These are phyloP conservation scores for Carassius auratus DNA, from an alignment of 2,113 vertebrate species.

Conservation along the genomic window DNA sequence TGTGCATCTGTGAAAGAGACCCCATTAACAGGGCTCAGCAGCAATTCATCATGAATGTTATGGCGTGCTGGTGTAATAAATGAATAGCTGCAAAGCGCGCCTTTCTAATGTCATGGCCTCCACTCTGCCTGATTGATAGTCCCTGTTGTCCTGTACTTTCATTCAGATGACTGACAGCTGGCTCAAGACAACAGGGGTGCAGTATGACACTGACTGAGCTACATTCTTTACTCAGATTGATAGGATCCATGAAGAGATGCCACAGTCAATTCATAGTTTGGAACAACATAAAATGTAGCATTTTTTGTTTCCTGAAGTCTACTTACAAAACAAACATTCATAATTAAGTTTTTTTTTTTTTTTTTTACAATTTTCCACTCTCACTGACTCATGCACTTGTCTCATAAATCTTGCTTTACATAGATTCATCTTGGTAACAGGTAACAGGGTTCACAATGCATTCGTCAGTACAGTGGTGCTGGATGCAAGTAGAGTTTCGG, in stretches of 20 bases:
- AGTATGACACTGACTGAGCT: slow-evolving; percentile 35
- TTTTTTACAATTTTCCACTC: background rate
- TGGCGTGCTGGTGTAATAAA: slow-evolving; percentile 36
- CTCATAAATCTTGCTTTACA: background rate
- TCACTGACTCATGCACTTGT: background rate
- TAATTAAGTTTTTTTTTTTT: background rate
- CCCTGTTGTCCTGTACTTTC: slow-evolving; percentile 37
- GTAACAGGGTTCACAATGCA: background rate
- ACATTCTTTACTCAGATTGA: slow-evolving; percentile 10
- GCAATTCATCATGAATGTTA: slow-evolving; percentile 44
- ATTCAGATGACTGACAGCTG: slow-evolving; percentile 43
- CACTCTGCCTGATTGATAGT: slow-evolving; percentile 51
- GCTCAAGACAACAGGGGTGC: slow-evolving; percentile 18
- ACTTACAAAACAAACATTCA: background rate
- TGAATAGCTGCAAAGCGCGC: slow-evolving; percentile 23
- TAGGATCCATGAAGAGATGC: slow-evolving; percentile 6
- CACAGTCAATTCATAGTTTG: background rate
- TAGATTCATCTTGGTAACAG: background rate
- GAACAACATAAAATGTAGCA: slow-evolving; percentile 14
- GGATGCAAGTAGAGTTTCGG: too few relatives aligned
- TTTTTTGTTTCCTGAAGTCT: slow-evolving; percentile 11
- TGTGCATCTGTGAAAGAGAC: background rate
- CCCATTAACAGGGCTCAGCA: slow-evolving; percentile 26
- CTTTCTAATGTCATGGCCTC: slow-evolving; percentile 47
- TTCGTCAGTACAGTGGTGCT: too few relatives aligned